Base-by-base conservation (phyloP, 2,888 invertebrate species). In the Eurytoma californica region DNA sequence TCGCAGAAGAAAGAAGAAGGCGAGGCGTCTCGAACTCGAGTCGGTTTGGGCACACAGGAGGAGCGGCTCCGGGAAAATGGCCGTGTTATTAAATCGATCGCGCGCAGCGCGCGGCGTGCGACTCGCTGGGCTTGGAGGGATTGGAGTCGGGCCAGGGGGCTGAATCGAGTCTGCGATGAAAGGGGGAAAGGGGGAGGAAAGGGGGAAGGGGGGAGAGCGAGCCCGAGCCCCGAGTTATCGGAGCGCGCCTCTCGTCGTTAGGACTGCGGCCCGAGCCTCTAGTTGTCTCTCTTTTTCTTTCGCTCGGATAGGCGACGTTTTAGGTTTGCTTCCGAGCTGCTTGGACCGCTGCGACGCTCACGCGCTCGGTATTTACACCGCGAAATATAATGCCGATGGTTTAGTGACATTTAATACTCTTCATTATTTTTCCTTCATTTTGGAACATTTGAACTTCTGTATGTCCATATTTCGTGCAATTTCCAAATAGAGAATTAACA, bases 31-130 rank as follows among this genome's bases (percentile, higher is more conserved):
- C 20, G 9, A 57, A 60, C 72, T 39, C 39, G 9, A 9, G 39
- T 39, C 39, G 39, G 9, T 39, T 39, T 39, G 39, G 39, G 39
- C 39, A 39, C 39, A 39, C 39, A 39, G 75, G 76, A 82, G 81
- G 84, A 85, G 83, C 82, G 86, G 84, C 84, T 67, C 53, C 20
- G 85, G 86, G 86, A 88, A 89, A 88, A 88, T 88, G 88, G 88
- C 88, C 87, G 88, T 87, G 87, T 88, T 88, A 88, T 88, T 88
- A 88, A 88, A 88, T 88, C 88, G 88, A 88, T 88, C 88, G 82
- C 81, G 82, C 85, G 85, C 85, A 85, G 86, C 84, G 80, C 85
- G 83, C 83, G 83, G 82, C 18, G 66, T 68, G 49, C 72, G 66
- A 53, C 55, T 49, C 57, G 55, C 67, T 58, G 78, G 16, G 51